A percentile compares a stretch with the other conserved stretches of the same genome.
These are phyloP conservation scores for Bombus confusus DNA, from an alignment of 1,140 invertebrate genomes.

Conservation along the genomic window DNA sequence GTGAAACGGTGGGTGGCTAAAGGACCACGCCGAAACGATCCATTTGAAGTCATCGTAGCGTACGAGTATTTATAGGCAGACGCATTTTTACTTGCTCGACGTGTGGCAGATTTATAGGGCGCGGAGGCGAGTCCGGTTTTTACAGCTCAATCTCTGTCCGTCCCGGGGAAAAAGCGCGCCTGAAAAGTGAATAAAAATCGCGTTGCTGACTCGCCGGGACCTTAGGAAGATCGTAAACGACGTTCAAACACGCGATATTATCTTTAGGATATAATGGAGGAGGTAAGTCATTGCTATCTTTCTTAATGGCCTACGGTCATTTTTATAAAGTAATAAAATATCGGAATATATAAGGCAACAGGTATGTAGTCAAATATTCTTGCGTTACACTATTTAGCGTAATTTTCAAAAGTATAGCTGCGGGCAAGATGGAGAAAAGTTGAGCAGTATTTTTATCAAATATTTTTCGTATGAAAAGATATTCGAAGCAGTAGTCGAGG, in stretches of 20 bases:
- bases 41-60: slow-evolving; percentile 45
- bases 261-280: not conserved
- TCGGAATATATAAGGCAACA: too few species aligned
- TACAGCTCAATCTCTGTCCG: slow-evolving; percentile 21
- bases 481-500: too few species aligned
- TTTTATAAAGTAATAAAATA: too few species aligned
- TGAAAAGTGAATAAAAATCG: slow-evolving; percentile 17
- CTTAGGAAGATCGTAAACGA: not conserved
- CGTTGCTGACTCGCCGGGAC: not conserved
- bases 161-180: not conserved
- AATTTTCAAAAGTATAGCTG: too few species aligned
- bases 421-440: too few species aligned
- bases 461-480: too few species aligned
- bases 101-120: slow-evolving; percentile 39
- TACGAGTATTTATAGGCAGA: slow-evolving; percentile 39
- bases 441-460: too few species aligned
- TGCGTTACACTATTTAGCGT: too few species aligned
- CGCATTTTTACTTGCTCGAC: slow-evolving; percentile 43
- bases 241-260: not conserved
- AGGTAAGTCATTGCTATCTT: not conserved
- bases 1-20: not conserved
- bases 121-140: slow-evolving; percentile 39
- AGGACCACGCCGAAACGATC: not conserved
- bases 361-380: too few species aligned
- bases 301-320: not conserved